Conservation (phyloP, 2,113 vertebrate species). For the Aptenodytes forsteri region DNA sequence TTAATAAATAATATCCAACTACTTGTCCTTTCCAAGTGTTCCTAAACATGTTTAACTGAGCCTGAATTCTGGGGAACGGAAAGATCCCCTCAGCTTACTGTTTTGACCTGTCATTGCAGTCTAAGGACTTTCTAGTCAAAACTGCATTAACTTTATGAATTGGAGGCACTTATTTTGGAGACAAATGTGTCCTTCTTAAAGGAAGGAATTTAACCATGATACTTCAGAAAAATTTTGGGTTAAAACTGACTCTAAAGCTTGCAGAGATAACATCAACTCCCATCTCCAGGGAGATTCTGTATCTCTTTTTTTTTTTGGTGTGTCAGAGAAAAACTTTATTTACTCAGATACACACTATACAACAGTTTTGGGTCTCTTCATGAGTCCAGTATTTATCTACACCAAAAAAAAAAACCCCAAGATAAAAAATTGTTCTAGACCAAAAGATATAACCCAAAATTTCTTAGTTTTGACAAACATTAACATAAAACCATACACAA, state of each 20-base stretch:
- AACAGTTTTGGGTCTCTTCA: background rate
- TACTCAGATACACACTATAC: background rate
- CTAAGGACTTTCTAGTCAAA: background rate
- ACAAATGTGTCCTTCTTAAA: background rate
- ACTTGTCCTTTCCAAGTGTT: background rate
- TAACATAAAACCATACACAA: background rate
- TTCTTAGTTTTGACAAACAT: background rate
- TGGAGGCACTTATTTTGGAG: background rate
- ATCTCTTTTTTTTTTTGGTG: background rate
- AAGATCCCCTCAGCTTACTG: background rate
- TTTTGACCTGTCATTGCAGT: background rate
- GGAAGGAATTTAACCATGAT: background rate
- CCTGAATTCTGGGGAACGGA: background rate
- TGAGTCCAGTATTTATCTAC: background rate
- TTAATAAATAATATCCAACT: background rate
- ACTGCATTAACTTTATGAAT: background rate
- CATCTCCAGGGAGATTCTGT: background rate
- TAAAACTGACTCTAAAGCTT: background rate
- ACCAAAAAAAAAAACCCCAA: background rate
- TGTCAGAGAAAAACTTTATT: background rate
- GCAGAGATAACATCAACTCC: background rate
- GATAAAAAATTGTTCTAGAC: background rate
- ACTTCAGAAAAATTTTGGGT: background rate
- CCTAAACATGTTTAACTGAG: background rate
- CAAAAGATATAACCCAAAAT: background rate